Evolutionary conservation across 2,888 invertebrate genomes (phyloP), one percentile per base, ranked within the genome.

Genomic region (Coleophora deauratella): DNA sequence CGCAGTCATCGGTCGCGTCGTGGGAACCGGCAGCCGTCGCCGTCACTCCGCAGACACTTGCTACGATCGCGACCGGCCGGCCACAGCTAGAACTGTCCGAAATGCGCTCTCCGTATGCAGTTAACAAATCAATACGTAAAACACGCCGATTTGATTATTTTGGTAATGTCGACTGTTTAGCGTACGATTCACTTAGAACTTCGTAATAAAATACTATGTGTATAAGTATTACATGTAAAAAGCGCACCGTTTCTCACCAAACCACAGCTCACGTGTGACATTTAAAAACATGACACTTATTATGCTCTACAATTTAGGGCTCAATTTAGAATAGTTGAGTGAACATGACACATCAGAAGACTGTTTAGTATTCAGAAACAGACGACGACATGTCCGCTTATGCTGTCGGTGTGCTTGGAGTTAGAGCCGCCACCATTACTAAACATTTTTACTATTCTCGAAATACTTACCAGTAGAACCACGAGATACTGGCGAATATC

Each of bases 41-140:
- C 21, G 21, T n/a, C n/a, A n/a, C n/a, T n/a, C n/a, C n/a, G n/a
- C n/a, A n/a, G 80, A 75, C 69, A 79, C 85, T n/a, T n/a, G n/a
- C n/a, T n/a, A n/a, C n/a, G n/a, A n/a, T n/a, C 21, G 3, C 3
- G 21, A 21, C 81, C 72, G 59, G 52, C 62, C 68, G 66, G 68
- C 72, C 68, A 76, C 84, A 81, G 82, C 84, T n/a, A n/a, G n/a
- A n/a, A n/a, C n/a, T 84, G 84, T 81, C 84, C 84, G 77, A 85
- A 86, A 82, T 84, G 81, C 84, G 85, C 72, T 80, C 78, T 80
- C 77, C 79, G 74, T 82, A 81, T 74, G 61, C 75, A 78, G 82
- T 81, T 77, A 76, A 82, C 80, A 77, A 84, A 85, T 85, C 85
- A 76, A 84, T 21, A n/a, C n/a, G n/a, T n/a, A 21, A 6, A 21